Conservation (phyloP, 2,113 vertebrate species). For the Stegastes partitus region DNA sequence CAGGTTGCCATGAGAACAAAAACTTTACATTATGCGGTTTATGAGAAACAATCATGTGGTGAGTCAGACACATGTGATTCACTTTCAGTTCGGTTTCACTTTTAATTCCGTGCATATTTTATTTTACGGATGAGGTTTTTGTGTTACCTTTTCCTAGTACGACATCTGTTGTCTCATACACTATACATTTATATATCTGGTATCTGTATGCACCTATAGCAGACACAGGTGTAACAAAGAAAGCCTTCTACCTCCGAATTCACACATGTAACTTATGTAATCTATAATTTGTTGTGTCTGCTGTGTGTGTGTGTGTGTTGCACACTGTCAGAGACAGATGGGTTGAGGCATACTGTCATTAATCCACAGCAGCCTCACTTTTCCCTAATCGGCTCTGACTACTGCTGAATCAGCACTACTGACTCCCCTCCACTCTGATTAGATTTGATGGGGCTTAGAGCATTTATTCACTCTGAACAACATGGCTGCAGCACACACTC, state of each 20-base stretch:
- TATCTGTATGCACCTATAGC: not conserved
- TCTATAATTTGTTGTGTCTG: slow-evolving; percentile 17
- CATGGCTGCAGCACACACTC: slow-evolving; percentile 25
- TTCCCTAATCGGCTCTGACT: slow-evolving; percentile 74
- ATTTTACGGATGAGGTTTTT: not conserved
- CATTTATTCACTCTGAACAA: slow-evolving; percentile 48
- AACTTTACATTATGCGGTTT: not conserved
- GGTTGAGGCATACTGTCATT: slow-evolving; percentile 67
- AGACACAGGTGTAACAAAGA: not conserved
- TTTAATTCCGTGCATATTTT: not conserved
- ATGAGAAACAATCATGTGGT: not conserved
- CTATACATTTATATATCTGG: too few relatives aligned
- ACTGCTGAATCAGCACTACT: slow-evolving; percentile 73
- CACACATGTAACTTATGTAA: not conserved
- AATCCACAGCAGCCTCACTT: slow-evolving; percentile 73
- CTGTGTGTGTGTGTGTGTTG: not conserved
- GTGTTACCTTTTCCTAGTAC: not conserved
- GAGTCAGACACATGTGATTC: too few relatives aligned
- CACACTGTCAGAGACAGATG: slow-evolving; percentile 59
- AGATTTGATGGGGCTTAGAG: slow-evolving; percentile 68
- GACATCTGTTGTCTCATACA: not conserved
- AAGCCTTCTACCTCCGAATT: not conserved
- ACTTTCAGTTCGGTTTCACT: not conserved
- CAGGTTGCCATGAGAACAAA: too few relatives aligned
- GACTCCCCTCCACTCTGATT: slow-evolving; percentile 69